A percentile compares a stretch with the other conserved stretches of the same genome.
Conservation (phyloP, 2,797 vertebrate species). For the Phrynocephalus guinanensis region DNA sequence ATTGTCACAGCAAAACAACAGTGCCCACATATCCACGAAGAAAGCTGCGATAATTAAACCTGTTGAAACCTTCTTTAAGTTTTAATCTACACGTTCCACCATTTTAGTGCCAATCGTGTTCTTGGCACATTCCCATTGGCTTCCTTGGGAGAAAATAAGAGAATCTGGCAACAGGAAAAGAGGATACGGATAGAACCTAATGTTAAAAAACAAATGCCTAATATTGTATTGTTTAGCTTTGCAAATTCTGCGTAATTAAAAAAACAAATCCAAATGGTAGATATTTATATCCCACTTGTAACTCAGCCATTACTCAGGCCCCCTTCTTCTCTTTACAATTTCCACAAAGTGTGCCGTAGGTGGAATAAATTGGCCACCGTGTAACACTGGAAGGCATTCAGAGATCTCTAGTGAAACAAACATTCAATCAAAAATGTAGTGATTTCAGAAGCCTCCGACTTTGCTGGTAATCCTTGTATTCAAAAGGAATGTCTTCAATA, state of each 20-base stretch:
- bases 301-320: conserved; percentile 12
- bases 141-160: neutral
- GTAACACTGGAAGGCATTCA: conserved; percentile 69
- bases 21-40: neutral
- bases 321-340: neutral
- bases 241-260: neutral
- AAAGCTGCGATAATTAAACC: conserved; percentile 10
- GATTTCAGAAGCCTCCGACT: conserved; percentile 59
- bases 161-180: neutral
- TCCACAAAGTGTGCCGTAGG: conserved; percentile 60
- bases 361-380: conserved; percentile 72
- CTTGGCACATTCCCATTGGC: neutral
- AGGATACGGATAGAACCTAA: neutral
- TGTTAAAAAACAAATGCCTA: neutral
- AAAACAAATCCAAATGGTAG: no score
- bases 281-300: conserved; percentile 24
- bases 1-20: neutral
- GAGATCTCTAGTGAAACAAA: conserved; percentile 73
- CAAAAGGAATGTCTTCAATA: conserved; percentile 59
- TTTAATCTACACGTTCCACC: neutral
- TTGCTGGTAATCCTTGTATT: conserved; percentile 54
- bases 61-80: conserved; percentile 25
- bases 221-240: conserved; percentile 14
- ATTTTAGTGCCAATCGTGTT: conserved; percentile 11
- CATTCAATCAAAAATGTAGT: conserved; percentile 61